Evolutionary conservation across 2,113 vertebrate genomes (phyloP), one percentile per base, ranked within the genome.

Genomic region (Saguinus midas): DNA sequence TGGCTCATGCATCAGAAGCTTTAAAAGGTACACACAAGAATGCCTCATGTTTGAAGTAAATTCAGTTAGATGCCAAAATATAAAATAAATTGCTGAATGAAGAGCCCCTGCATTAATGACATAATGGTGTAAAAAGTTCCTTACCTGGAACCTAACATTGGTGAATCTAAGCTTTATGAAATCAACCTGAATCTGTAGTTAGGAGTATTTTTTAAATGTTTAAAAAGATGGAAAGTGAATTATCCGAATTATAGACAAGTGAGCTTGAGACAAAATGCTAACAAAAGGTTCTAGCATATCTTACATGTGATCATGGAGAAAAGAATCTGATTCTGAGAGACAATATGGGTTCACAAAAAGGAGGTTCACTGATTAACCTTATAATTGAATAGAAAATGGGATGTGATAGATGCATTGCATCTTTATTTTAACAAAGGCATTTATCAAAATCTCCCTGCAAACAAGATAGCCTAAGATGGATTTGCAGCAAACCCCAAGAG

Each of bases 361-460:
- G 52, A 4, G 17, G 14, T 83, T 55, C 80, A 58, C 16, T 55
- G 20, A 79, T 48, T 45, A 76, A 35, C 27, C 13, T 95, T 55
- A 10, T 75, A 84, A 89, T 78, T 95, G 57, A 93, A 93, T 25
- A 58, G 72, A 37, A 78, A 20, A 76, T 13, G 40, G 29, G 37
- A 57, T 35, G 58, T 88, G 94, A 95, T 6, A 40, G 21, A 79
- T 52, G 58, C 7, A 48, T 37, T 32, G 12, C 17, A 68, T 84
- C 81, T 92, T 76, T 83, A 85, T 72, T 86, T 89, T 73, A 81
- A 89, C 52, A 94, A 82, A 84, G 32, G 48, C n/a, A 89, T 58
- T 85, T 64, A 87, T 87, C 82, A 90, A 84, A 75, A 61, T 73
- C 70, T 87, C 43, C 76, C 57, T 57, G 35, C 52, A 64, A 27